These are phyloP conservation scores for Prietella phreatophila DNA, from an alignment of 2,113 vertebrate species.

Conservation along the genomic window DNA sequence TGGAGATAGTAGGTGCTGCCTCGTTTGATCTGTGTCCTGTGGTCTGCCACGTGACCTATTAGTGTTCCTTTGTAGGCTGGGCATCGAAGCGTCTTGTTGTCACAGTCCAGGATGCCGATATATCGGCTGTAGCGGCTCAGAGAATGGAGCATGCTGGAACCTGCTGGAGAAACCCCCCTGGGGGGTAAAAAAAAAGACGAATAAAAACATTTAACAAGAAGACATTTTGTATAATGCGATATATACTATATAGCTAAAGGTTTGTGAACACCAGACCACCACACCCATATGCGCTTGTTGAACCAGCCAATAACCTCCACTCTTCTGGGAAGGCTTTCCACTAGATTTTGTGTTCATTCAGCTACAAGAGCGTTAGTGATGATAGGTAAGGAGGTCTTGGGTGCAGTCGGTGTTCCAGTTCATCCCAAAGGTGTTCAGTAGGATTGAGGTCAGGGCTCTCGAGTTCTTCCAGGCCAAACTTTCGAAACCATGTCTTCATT, in stretches of 20 bases:
- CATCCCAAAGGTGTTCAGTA: too few species aligned
- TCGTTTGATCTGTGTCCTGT: slow-evolving; percentile 89
- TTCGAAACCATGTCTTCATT: too few species aligned
- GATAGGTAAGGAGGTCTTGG: too few species aligned
- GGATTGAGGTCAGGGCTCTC: too few species aligned
- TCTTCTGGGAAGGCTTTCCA: neutral
- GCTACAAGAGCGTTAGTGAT: too few species aligned
- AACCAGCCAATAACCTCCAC: neutral
- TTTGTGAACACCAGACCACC: neutral
- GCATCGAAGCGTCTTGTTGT: slow-evolving; percentile 90
- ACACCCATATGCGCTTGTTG: neutral
- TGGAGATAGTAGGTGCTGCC: slow-evolving; percentile 95
- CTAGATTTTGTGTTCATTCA: neutral
- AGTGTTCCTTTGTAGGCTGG: slow-evolving; percentile 82
- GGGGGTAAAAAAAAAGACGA: neutral
- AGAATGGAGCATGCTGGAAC: slow-evolving; percentile 77
- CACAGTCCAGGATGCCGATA: slow-evolving; percentile 86
- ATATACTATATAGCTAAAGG: neutral
- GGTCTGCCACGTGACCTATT: slow-evolving; percentile 84
- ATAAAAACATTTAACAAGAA: neutral
- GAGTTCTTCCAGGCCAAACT: too few species aligned
- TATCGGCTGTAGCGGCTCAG: slow-evolving; percentile 94
- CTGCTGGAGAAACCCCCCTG: slow-evolving; percentile 80
- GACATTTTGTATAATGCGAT: neutral
- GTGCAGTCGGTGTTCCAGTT: too few species aligned